These are phyloP conservation scores for Drosophila subobscura DNA, from an alignment of 1,140 invertebrate genomes.

Conservation along the genomic window DNA sequence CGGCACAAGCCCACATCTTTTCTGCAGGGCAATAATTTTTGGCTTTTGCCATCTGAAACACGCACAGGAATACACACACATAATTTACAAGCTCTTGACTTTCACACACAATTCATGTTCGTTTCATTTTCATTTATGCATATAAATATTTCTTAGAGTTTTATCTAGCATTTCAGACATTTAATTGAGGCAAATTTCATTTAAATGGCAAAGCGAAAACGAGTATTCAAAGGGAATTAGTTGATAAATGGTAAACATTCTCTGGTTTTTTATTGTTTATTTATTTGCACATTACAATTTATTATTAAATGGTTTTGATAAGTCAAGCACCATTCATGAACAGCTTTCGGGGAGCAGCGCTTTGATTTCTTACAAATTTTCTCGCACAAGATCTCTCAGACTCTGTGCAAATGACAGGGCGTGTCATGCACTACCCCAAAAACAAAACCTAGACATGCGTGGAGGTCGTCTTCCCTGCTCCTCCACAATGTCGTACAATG, in stretches of 20 bases:
- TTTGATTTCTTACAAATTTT: conserved; percentile 20
- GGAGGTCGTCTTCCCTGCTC: conserved; percentile 11
- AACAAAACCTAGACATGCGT: conserved; percentile 49
- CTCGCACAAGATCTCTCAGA: neutral
- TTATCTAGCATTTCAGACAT: conserved; percentile 31
- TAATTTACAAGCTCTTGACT: conserved; percentile 49
- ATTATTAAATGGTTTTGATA: conserved; percentile 18
- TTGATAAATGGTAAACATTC: conserved; percentile 30
- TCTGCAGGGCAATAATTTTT: conserved; percentile 58
- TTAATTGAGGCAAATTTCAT: conserved; percentile 47
- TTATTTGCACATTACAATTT: conserved; percentile 33
- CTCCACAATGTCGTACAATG: neutral
- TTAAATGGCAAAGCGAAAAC: conserved; percentile 11
- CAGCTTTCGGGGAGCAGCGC: conserved; percentile 3
- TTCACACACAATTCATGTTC: conserved; percentile 32
- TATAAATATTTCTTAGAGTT: conserved; percentile 37
- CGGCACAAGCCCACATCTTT: conserved; percentile 20
- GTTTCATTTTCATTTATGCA: conserved; percentile 39
- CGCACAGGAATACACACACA: conserved; percentile 10
- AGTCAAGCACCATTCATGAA: conserved; percentile 8
- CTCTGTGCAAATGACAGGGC: conserved; percentile 68
- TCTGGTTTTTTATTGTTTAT: conserved; percentile 18
- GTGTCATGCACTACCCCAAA: conserved; percentile 53
- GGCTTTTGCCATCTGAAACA: conserved; percentile 29
- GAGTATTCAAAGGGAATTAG: conserved; percentile 10